Base-by-base conservation (phyloP, 2,113 vertebrate species). In the Hemichromis elongatus region DNA sequence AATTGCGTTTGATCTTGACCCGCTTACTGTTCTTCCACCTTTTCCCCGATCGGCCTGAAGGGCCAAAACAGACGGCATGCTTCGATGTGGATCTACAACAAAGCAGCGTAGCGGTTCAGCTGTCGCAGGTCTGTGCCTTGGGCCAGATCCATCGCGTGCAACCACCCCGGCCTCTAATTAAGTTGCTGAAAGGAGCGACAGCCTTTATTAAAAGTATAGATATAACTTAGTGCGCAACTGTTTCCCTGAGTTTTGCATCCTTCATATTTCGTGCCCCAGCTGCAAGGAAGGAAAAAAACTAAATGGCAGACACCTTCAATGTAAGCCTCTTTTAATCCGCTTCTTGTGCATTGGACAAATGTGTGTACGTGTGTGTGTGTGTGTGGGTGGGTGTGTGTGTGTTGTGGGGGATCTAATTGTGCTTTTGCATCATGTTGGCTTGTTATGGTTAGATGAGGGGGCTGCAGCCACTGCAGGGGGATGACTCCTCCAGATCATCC, bases 401-500 rank as follows among this genome's bases (percentile, higher is more conserved):
- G 66, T 26, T 21, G 66, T 26, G 40, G 66, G 40, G 40, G 73
- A 61, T 77, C 4, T 26, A 33, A 37, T 45, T 82, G 73, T 21
- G 78, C 6, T 47, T 90, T 78, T 83, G 63, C 61, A 30, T 47
- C 4, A 30, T 88, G 83, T 86, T 84, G 78, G 26, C 28, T 75
- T 63, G 33, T 73, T 6, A 6, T 47, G 59, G 50, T 70, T 37
- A 35, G 78, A 42, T 42, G 37, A 73, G 28, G 47, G 24, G 35
- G 59, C 50, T 84, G 73, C 28, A 88, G 79, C 84, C 75, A n/a
- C 40, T 73, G 73, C 24, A 56, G 21, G 82, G 40, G 88, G 88
- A 95, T 93, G 88, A 91, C 83, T 96, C 95, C 92, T 92, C 93
- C 95, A 96, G 95, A 96, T 95, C 94, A 95, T 88, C 89, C 86